A percentile compares a stretch with the other conserved stretches of the same genome.
These are phyloP conservation scores for Campopleginae sp. DNA, from an alignment of 2,888 invertebrate species.

Conservation along the genomic window DNA sequence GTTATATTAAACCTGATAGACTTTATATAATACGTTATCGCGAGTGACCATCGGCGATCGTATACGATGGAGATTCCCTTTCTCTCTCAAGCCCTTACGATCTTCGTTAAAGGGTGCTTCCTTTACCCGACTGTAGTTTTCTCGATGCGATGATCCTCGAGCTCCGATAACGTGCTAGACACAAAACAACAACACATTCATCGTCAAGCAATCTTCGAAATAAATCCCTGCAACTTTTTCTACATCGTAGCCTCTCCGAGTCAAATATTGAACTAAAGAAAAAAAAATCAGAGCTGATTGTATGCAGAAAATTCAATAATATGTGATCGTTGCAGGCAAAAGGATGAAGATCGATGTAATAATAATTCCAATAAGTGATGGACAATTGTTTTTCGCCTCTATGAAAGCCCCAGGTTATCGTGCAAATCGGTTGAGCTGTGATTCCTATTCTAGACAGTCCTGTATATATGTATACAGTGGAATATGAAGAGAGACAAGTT, in stretches of 20 bases:
- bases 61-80: conserved; percentile 32
- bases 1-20: conserved; percentile 46
- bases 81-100: conserved; percentile 28
- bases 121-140: conserved; percentile 11
- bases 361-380: neutral
- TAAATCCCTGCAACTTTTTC: neutral
- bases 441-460: neutral
- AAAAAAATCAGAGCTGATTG: too few species aligned
- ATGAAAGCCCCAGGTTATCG: neutral
- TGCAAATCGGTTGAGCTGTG: conserved; percentile 11
- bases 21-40: conserved; percentile 47
- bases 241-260: too few species aligned
- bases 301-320: neutral
- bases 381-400: conserved; percentile 13
- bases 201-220: neutral
- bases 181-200: neutral
- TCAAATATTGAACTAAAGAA: too few species aligned
- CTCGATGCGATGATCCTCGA: conserved; percentile 1
- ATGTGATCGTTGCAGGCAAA: neutral
- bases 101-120: neutral
- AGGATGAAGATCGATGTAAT: conserved; percentile 10
- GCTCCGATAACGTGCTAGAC: conserved; percentile 1
- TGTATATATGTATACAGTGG: neutral
- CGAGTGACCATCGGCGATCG: conserved; percentile 59
- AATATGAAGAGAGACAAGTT: conserved; percentile 19